phyloP scores from a whole-genome alignment of 2,888 invertebrate genomes.

The Latrodectus hesperus region DNA sequence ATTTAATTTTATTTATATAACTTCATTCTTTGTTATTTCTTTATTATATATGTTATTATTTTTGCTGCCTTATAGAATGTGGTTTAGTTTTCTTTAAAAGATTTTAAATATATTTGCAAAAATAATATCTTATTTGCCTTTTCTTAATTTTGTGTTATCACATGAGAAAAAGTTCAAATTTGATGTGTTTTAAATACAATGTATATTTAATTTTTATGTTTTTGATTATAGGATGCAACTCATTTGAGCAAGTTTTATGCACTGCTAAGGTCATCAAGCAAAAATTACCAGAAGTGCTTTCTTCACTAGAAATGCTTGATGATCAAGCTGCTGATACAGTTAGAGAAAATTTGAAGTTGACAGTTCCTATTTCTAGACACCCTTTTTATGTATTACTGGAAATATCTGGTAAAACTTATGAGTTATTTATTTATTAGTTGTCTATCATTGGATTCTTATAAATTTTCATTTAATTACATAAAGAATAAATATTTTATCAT shows the following conservation, averaged over 20 bases:
- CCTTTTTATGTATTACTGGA: conserved; percentile 91
- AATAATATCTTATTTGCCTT: too few species aligned
- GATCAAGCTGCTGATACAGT: conserved; percentile 82
- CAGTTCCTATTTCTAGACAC: conserved; percentile 75
- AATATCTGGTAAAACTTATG: conserved; percentile 78
- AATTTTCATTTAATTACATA: too few species aligned
- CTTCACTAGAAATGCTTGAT: conserved; percentile 97
- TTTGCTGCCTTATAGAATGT: too few species aligned
- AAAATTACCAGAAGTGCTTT: conserved; percentile 90
- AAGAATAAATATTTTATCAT: too few species aligned
- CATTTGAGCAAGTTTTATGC: conserved; percentile 85
- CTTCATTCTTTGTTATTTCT: too few species aligned
- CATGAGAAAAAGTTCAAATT: background rate
- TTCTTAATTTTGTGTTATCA: too few species aligned
- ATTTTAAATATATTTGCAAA: too few species aligned
- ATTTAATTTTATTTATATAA: background rate
- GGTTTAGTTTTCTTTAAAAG: too few species aligned
- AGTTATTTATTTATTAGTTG: too few species aligned
- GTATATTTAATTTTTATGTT: background rate
- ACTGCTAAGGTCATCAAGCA: conserved; percentile 84
- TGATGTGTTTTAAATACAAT: background rate
- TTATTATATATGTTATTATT: too few species aligned
- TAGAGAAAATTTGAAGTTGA: conserved; percentile 79
- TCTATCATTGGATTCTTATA: too few species aligned
- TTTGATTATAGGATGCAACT: conserved; percentile 80